These are phyloP conservation scores for Nomada fabriciana DNA, from an alignment of 2,888 invertebrate genomes.

Conservation along the genomic window DNA sequence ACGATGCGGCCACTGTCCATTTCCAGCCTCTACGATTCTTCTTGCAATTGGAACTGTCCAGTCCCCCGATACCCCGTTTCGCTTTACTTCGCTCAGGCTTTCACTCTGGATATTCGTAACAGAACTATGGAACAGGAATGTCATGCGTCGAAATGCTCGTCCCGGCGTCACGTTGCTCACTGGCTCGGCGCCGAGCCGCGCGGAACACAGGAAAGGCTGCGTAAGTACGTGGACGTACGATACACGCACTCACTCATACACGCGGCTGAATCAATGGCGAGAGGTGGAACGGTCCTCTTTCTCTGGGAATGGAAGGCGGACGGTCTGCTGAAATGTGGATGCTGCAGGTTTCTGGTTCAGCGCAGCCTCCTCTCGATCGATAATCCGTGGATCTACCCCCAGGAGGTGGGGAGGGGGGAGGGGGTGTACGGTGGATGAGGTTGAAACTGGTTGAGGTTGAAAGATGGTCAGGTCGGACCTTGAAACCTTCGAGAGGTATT, in stretches of 20 bases:
- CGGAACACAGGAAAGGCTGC: constrained; percentile 41
- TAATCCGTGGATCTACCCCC: not conserved
- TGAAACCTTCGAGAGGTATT: not conserved
- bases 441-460: not conserved
- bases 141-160: constrained; percentile 23
- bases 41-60: too few species aligned
- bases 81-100: not conserved
- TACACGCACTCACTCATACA: not conserved
- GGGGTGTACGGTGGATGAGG: not conserved
- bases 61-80: not conserved
- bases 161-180: constrained; percentile 50
- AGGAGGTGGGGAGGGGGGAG: too few species aligned
- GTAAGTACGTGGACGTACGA: constrained; percentile 11
- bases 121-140: not conserved
- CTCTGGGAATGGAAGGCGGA: not conserved
- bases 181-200: constrained; percentile 33
- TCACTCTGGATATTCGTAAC: not conserved
- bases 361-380: not conserved
- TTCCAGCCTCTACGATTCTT: not conserved
- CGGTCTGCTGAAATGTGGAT: not conserved
- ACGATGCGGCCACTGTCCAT: not conserved
- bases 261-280: constrained; percentile 43
- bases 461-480: too few species aligned
- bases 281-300: not conserved
- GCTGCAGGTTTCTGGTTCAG: not conserved